A percentile compares a stretch with the other conserved stretches of the same genome.
Conservation (phyloP, 2,888 invertebrate species). For the Linyphia triangularis region DNA sequence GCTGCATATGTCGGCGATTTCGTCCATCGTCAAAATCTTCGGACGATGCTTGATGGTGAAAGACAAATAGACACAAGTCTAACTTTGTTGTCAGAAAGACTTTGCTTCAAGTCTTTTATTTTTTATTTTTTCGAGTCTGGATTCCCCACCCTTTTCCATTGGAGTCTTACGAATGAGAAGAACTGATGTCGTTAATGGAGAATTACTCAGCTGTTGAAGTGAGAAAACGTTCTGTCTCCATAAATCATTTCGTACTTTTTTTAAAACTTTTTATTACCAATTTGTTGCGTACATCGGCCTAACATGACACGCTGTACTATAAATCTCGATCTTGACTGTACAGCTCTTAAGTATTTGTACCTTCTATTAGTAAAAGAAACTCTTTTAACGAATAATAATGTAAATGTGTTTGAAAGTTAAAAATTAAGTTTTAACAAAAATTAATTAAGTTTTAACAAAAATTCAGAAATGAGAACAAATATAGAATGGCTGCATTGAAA, state of each 20-base stretch:
- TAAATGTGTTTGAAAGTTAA: no score
- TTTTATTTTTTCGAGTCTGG: background rate
- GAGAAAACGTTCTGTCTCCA: slow-evolving; percentile 2
- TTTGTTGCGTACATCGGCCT: background rate
- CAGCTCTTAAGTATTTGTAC: no score
- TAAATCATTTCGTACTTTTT: background rate
- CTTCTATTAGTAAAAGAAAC: no score
- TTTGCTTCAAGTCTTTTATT: background rate
- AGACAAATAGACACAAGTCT: slow-evolving; percentile 31
- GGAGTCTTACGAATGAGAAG: background rate
- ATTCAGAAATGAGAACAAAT: no score
- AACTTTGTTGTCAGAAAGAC: background rate
- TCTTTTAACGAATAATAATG: no score
- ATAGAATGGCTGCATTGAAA: no score
- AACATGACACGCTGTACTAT: no score
- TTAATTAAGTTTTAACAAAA: no score
- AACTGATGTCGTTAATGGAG: background rate
- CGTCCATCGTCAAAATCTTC: slow-evolving; percentile 21
- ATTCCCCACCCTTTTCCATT: background rate
- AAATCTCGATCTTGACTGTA: no score
- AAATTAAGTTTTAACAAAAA: no score
- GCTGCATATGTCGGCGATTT: background rate
- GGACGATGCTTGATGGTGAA: background rate
- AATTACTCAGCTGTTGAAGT: background rate
- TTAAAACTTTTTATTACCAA: background rate